A percentile compares a stretch with the other conserved stretches of the same genome.
phyloP scores from a whole-genome alignment of 2,113 vertebrate genomes.

The Tenebrosternarchus preto region DNA sequence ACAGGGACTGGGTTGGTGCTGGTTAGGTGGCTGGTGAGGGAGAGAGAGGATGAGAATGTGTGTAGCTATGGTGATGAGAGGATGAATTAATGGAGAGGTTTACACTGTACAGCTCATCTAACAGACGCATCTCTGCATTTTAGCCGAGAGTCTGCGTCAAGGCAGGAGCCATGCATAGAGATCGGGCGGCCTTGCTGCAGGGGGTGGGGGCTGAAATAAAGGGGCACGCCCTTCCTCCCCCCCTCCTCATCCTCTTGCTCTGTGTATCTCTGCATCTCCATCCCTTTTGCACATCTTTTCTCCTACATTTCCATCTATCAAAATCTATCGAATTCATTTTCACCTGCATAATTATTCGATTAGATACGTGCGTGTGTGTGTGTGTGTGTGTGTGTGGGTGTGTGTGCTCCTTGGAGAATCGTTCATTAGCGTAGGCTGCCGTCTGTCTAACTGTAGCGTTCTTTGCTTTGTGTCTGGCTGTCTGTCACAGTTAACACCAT shows the following conservation, averaged over 20 bases:
- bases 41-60: slow-evolving; percentile 17
- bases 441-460: slow-evolving; percentile 7
- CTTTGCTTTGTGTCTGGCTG: slow-evolving; percentile 45
- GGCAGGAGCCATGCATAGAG: slow-evolving; percentile 31
- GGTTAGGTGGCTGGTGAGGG: not conserved
- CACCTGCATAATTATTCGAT: not conserved
- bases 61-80: slow-evolving; percentile 33
- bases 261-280: not conserved
- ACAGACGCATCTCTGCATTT: not conserved
- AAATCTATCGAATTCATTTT: not conserved
- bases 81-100: not conserved
- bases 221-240: slow-evolving; percentile 46
- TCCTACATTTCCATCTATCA: not conserved
- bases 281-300: slow-evolving; percentile 9
- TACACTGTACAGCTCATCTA: not conserved
- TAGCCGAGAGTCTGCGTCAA: slow-evolving; percentile 27
- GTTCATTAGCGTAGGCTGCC: not conserved
- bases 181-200: not conserved
- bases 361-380: not conserved
- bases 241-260: slow-evolving; percentile 15
- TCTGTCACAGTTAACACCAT: slow-evolving; percentile 21
- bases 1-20: slow-evolving; percentile 1
- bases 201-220: slow-evolving; percentile 26
- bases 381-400: not conserved
- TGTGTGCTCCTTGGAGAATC: not conserved